Conservation (phyloP, 2,797 vertebrate species). For the Sebastes alutus region DNA sequence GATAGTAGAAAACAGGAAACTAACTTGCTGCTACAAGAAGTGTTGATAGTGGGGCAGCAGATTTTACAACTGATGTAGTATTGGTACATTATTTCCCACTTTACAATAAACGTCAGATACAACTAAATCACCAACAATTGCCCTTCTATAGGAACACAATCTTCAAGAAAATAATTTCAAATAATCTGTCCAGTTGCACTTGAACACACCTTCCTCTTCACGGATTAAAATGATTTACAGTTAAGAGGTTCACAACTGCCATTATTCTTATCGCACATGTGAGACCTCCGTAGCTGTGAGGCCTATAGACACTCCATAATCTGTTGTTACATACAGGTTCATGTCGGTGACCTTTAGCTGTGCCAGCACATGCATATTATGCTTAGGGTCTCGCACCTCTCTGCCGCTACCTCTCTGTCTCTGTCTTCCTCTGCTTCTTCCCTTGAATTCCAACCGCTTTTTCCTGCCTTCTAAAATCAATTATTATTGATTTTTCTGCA, state of each 20-base stretch:
- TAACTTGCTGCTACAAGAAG: constrained; percentile 45
- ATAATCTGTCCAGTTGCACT: neutral
- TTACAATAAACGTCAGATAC: neutral
- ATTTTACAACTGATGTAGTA: constrained; percentile 7
- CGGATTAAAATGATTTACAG: neutral
- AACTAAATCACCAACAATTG: neutral
- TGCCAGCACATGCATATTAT: constrained; percentile 72
- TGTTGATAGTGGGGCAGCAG: neutral
- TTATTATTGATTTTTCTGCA: constrained; percentile 80
- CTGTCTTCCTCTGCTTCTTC: constrained; percentile 64
- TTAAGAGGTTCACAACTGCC: constrained; percentile 5
- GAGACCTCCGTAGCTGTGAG: constrained; percentile 25
- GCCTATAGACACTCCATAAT: constrained; percentile 61
- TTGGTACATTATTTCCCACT: neutral
- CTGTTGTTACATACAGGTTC: constrained; percentile 69
- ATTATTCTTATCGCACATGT: constrained; percentile 9
- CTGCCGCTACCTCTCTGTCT: constrained; percentile 63
- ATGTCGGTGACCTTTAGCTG: constrained; percentile 80
- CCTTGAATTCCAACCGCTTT: constrained; percentile 78
- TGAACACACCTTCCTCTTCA: neutral
- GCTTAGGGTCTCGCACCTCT: constrained; percentile 56
- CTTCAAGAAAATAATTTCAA: neutral
- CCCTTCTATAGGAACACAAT: neutral
- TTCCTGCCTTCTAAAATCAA: constrained; percentile 79
- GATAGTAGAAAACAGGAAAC: constrained; percentile 11